Percentiles rank a stretch among this genome's conserved stretches.
Evolutionary conservation across 2,797 vertebrate species (phyloP).

Genomic region (Fistularia commersonii): DNA sequence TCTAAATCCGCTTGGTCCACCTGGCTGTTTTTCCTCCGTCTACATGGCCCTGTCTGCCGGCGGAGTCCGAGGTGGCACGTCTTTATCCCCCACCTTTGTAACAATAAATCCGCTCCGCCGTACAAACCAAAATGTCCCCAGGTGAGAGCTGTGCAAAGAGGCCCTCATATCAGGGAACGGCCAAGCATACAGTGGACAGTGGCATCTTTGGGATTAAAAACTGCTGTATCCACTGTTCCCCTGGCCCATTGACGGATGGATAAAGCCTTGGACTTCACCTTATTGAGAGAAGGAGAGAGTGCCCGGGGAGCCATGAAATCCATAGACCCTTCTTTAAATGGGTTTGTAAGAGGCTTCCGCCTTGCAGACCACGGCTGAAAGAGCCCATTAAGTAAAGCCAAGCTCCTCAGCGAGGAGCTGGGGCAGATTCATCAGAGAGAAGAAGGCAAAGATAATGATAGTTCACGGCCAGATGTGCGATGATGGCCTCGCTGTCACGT

Average conservation of each 20-base stretch:
- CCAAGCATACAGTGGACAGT: constrained; percentile 65
- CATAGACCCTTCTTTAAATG: constrained; percentile 78
- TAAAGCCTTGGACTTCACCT: constrained; percentile 79
- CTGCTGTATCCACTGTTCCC: constrained; percentile 69
- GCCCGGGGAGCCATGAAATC: constrained; percentile 80
- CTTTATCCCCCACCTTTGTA: constrained; percentile 38
- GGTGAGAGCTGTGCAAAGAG: constrained; percentile 51
- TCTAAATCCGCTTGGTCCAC: neutral
- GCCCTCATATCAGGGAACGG: constrained; percentile 58
- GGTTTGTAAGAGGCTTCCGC: constrained; percentile 78
- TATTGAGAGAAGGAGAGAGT: constrained; percentile 75
- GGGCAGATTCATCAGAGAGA: constrained; percentile 73
- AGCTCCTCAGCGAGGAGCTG: constrained; percentile 59
- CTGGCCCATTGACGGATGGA: constrained; percentile 73
- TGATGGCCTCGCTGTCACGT: constrained; percentile 45
- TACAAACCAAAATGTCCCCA: constrained; percentile 59
- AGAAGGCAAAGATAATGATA: constrained; percentile 76
- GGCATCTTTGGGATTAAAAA: constrained; percentile 73
- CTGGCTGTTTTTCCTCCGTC: constrained; percentile 4
- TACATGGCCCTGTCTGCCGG: constrained; percentile 21
- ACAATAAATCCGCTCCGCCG: constrained; percentile 63
- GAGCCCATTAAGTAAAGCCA: constrained; percentile 76
- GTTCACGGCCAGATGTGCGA: constrained; percentile 73
- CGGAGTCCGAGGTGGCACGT: constrained; percentile 33
- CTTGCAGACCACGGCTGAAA: constrained; percentile 69